Evolutionary conservation across 2,888 invertebrate genomes (phyloP).

Genomic region (Nebria brevicollis): DNA sequence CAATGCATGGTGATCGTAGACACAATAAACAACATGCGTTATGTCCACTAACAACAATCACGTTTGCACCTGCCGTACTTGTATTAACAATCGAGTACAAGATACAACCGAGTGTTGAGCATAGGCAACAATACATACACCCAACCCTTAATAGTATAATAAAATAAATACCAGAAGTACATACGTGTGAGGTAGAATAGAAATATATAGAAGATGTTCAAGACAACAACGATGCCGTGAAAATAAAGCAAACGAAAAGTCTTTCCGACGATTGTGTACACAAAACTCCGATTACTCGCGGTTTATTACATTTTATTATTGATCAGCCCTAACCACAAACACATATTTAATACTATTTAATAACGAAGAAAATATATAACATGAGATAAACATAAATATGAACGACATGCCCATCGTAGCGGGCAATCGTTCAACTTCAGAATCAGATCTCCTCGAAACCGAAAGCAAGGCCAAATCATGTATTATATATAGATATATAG

Average conservation of each 20-base stretch:
- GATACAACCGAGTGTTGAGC: not conserved
- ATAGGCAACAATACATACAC: constrained; percentile 40
- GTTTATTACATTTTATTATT: constrained; percentile 33
- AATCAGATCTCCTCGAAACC: constrained; percentile 43
- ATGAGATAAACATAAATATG: constrained; percentile 39
- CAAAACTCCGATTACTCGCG: constrained; percentile 27
- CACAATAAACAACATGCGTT: constrained; percentile 3
- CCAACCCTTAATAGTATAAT: constrained; percentile 20
- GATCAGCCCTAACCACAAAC: constrained; percentile 42
- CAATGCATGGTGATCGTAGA: not conserved
- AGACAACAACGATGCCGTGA: constrained; percentile 22
- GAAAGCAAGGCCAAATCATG: constrained; percentile 46
- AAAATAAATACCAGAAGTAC: constrained; percentile 27
- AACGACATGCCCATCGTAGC: constrained; percentile 35
- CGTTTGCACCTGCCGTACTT: constrained; percentile 2
- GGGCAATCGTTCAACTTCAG: constrained; percentile 41
- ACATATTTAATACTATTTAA: constrained; percentile 19
- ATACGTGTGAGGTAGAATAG: constrained; percentile 33
- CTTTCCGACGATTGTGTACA: constrained; percentile 22
- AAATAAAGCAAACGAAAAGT: not conserved
- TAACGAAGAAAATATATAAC: constrained; percentile 21
- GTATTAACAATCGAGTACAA: not conserved
- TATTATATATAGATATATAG: constrained; percentile 15
- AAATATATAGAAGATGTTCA: constrained; percentile 20
- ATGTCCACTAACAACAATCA: constrained; percentile 6